phyloP scores from a whole-genome alignment of 2,113 vertebrate genomes.

The Glaucomys volans region DNA sequence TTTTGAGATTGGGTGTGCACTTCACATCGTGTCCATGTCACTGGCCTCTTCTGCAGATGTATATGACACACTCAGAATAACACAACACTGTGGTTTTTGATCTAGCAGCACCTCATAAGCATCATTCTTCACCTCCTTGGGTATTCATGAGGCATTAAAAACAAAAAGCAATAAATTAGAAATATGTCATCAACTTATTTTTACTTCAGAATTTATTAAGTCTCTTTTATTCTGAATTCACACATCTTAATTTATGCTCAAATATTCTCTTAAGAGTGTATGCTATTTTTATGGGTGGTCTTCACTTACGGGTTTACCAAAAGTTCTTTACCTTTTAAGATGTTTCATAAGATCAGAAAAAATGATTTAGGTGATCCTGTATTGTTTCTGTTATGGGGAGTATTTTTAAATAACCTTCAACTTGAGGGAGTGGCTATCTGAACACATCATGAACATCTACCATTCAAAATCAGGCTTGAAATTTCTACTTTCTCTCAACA shows the following conservation, averaged over 20 bases:
- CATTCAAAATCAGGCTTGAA: constrained; percentile 70
- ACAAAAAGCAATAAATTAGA: background rate
- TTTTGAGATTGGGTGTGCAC: background rate
- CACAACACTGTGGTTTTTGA: background rate
- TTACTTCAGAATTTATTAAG: constrained; percentile 21
- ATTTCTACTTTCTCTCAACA: constrained; percentile 77
- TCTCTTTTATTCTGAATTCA: background rate
- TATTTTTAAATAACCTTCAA: constrained; percentile 63
- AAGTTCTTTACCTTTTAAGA: constrained; percentile 65
- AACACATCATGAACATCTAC: constrained; percentile 66
- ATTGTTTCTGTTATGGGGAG: constrained; percentile 55
- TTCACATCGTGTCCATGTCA: background rate
- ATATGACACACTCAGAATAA: background rate
- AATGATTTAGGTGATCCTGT: constrained; percentile 43
- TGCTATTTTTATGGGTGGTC: background rate
- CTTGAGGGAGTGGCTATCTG: constrained; percentile 4
- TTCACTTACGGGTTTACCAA: background rate
- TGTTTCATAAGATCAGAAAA: constrained; percentile 49
- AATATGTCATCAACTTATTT: background rate
- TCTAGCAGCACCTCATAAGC: background rate
- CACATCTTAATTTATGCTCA: background rate
- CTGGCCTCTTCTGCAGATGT: background rate
- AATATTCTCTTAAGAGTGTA: background rate
- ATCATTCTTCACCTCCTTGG: background rate
- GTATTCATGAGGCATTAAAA: background rate